phyloP scores from a whole-genome alignment of 2,113 vertebrate species.

The Heloderma charlesbogerti region DNA sequence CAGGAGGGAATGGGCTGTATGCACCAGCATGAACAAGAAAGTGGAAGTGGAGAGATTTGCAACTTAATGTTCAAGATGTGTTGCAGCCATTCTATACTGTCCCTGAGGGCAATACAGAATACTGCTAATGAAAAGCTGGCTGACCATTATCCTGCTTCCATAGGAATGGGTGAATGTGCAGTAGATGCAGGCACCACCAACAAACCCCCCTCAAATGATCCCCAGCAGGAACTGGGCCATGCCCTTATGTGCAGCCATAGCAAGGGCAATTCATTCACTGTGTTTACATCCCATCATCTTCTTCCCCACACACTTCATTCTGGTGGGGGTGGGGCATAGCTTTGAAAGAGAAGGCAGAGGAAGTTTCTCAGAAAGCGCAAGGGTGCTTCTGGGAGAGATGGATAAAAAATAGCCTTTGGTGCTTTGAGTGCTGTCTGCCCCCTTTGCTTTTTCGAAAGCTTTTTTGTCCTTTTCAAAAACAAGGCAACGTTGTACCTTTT shows the following conservation, averaged over 20 bases:
- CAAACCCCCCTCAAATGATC: not conserved
- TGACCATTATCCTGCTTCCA: not conserved
- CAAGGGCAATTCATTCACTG: not conserved
- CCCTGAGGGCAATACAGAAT: not conserved
- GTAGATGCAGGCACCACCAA: not conserved
- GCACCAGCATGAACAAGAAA: not conserved
- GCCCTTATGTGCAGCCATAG: not conserved
- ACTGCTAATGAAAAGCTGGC: not conserved
- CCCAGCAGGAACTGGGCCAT: not conserved
- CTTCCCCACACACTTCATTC: not conserved
- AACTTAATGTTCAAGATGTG: not conserved
- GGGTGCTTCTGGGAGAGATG: not conserved
- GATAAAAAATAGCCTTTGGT: constrained; percentile 57
- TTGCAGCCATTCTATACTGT: not conserved
- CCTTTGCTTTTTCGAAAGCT: constrained; percentile 11
- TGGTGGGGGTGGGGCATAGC: not conserved
- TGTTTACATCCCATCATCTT: not conserved
- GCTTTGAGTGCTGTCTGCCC: constrained; percentile 24
- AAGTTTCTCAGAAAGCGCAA: not conserved
- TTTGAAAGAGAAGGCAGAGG: not conserved
- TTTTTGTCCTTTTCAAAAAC: constrained; percentile 50
- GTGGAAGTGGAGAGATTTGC: not conserved
- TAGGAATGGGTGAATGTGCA: not conserved
- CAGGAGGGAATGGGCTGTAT: not conserved
- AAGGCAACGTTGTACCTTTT: constrained; percentile 62